Evolutionary conservation across 2,113 vertebrate species (phyloP), one percentile per base, ranked within the genome.

Genomic region (Seriola quinqueradiata): DNA sequence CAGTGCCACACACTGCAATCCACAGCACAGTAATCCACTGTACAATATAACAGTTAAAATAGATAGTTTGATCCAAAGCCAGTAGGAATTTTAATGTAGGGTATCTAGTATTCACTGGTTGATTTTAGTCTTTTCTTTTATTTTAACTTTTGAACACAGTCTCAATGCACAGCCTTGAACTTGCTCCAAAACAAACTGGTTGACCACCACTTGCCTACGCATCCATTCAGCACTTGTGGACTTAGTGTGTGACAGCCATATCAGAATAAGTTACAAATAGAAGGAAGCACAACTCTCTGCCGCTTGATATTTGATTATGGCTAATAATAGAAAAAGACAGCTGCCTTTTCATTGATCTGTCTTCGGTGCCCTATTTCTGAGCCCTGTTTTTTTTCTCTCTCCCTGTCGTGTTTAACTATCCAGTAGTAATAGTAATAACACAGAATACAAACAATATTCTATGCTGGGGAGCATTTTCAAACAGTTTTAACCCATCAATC

Each of bases 261-360:
- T 23, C 64, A 84, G 86, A 81, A 90, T 61, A 72, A 46, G 25
- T 70, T 71, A 69, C 48, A 65, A 86, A 68, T 70, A 28, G 75
- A 86, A 86, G 76, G 79, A 86, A 91, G 77, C 73, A 25, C 78
- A 81, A 67, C 75, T 79, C 85, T 77, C 58, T 80, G 67, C 81
- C 42, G 79, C 84, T 86, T 91, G 89, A 90, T 92, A 90, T 94
- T 92, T 91, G 90, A 92, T 94, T 91, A 89, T 61, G 5, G 85
- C 89, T 92, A 92, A 92, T 90, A 93, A 91, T 91, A 94, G 93
- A 89, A 84, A 89, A 92, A 90, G 83, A 86, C 88, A 89, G 83
- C 84, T 87, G 87, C 89, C 80, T 84, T 89, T 88, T 90, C 84
- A 92, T 93, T 92, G 89, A 92, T 92, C 91, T 87, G 83, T 85